These are phyloP conservation scores for Ranitomeya variabilis DNA, from an alignment of 2,113 vertebrate genomes.

Conservation along the genomic window DNA sequence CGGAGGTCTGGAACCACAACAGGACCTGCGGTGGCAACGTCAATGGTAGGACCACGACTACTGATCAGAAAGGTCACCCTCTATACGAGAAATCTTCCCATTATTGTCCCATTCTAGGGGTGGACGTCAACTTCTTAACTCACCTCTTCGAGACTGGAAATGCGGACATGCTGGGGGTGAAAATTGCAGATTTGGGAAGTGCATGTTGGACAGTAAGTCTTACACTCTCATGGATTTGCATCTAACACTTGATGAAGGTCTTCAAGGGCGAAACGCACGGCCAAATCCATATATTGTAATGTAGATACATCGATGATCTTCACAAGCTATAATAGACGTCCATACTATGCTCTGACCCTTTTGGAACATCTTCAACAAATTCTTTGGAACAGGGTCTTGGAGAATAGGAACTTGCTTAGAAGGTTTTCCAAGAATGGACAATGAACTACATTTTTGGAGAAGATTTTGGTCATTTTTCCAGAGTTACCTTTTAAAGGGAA, in stretches of 20 bases:
- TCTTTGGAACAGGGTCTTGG: no score
- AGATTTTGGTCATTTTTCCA: no score
- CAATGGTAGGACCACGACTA: not conserved
- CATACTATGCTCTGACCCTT: not conserved
- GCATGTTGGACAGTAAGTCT: constrained; percentile 86
- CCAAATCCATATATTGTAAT: no score
- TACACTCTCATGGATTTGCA: not conserved
- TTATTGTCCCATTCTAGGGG: constrained; percentile 49
- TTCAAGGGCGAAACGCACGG: not conserved
- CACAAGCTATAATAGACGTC: not conserved
- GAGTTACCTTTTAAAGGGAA: no score
- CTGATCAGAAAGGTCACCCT: not conserved
- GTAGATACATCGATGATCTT: no score
- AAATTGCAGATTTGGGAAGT: constrained; percentile 87
- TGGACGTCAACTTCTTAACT: constrained; percentile 46
- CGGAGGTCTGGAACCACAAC: not conserved
- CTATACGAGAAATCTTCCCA: not conserved
- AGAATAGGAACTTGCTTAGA: no score
- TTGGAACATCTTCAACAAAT: no score
- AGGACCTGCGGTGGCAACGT: not conserved
- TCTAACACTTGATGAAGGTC: not conserved
- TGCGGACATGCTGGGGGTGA: constrained; percentile 74
- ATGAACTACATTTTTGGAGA: no score
- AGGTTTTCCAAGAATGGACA: no score
- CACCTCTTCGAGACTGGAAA: constrained; percentile 61